Conservation (phyloP, 2,888 invertebrate genomes). For the Ormyrus labotus region DNA sequence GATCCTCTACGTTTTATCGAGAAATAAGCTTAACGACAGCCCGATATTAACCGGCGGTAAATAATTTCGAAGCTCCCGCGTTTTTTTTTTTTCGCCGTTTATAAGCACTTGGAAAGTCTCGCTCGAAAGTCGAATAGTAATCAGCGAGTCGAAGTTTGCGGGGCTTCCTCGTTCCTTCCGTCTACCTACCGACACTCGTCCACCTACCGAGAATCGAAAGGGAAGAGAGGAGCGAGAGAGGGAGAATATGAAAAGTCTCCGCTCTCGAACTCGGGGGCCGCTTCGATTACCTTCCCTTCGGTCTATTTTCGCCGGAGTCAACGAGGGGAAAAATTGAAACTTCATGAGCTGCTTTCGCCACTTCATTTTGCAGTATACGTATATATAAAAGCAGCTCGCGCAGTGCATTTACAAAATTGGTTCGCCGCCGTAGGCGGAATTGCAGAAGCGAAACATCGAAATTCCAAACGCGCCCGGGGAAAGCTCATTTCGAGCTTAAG, state of each 20-base stretch:
- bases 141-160: constrained; percentile 23
- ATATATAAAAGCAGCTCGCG: neutral
- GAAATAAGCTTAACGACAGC: no score
- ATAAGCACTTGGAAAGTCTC: neutral
- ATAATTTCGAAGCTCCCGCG: neutral
- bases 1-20: no score
- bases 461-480: no score
- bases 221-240: no score
- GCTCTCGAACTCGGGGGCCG: neutral
- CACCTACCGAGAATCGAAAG: no score
- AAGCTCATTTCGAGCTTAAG: no score
- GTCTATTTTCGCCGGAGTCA: constrained; percentile 4
- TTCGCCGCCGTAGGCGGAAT: no score
- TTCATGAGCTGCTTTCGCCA: constrained; percentile 17
- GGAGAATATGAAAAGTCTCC: no score
- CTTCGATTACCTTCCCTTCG: constrained; percentile 4
- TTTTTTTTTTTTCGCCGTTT: neutral
- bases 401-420: neutral
- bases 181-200: no score
- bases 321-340: constrained; percentile 35
- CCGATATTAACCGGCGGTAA: no score
- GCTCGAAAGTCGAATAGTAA: constrained; percentile 24
- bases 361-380: constrained; percentile 9
- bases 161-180: constrained; percentile 10
- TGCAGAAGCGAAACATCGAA: no score